phyloP scores from a whole-genome alignment of 30 jellyfish, hydroid and myxozoan species.

The Aurelia sp. region DNA sequence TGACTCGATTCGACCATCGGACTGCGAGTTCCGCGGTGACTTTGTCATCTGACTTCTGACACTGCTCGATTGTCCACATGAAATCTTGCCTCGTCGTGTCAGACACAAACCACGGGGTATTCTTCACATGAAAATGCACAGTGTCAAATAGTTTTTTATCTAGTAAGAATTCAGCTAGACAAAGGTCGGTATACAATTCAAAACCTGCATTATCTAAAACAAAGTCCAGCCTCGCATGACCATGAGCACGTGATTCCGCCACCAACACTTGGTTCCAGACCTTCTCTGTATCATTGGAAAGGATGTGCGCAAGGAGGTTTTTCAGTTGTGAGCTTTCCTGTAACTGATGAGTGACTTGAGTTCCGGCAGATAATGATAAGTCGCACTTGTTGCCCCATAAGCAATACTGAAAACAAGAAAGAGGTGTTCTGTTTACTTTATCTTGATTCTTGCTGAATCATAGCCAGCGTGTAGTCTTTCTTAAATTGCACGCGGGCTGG shows the following conservation, averaged over 20 bases:
- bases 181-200: conserved; percentile 90
- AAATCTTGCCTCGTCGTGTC: conserved; percentile 82
- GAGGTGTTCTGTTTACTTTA: background rate
- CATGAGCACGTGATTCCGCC: conserved; percentile 73
- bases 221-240: conserved; percentile 78
- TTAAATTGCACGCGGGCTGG: no score
- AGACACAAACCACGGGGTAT: conserved; percentile 98
- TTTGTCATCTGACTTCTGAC: conserved; percentile 70
- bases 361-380: conserved; percentile 91
- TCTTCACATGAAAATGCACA: conserved; percentile 90
- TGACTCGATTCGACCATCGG: conserved; percentile 84
- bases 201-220: conserved; percentile 97
- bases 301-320: conserved; percentile 80
- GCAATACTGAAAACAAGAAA: conserved; percentile 67
- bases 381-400: conserved; percentile 99
- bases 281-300: conserved; percentile 85
- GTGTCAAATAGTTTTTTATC: conserved; percentile 80
- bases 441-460: no score
- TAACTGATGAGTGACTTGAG: conserved; percentile 84
- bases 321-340: conserved; percentile 84
- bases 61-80: conserved; percentile 89
- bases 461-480: no score
- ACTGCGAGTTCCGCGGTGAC: conserved; percentile 70
- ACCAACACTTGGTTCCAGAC: conserved; percentile 74
- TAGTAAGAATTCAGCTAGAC: conserved; percentile 90